Base-by-base conservation (phyloP, 2,113 vertebrate genomes). In the Bubo scandiacus region DNA sequence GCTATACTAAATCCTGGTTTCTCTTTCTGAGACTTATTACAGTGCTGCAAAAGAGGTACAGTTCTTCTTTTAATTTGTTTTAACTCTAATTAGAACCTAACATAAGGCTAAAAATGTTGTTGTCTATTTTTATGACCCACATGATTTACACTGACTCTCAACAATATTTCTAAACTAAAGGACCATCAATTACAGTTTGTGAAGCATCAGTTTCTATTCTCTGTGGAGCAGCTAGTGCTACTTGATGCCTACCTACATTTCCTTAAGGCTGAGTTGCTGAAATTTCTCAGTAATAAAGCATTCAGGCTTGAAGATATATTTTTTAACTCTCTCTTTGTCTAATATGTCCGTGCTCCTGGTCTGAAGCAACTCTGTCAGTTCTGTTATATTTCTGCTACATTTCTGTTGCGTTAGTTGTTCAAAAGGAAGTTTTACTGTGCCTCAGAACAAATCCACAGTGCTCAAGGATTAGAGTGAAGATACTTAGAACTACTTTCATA, bases 201-300 rank as follows among this genome's bases (percentile, higher is more conserved):
- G 65, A 65, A 86, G 47, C 55, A 91, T 91, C 52, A 77, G 30
- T 84, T 96, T 95, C 80, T 89, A 9, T 71, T 81, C 68, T 88
- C 84, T 59, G 23, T 71, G 84, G 81, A 95, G 55, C 65, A 54
- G 57, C 71, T 86, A 70, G 43, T 81, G 78, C 77, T 88, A 7
- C 54, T 83, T 86, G 59, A 88, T 0, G 0, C 70, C 77, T 67
- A 75, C 86, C 57, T 74, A 38, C 38, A 78, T 89, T 94, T 87
- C 15, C 81, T 91, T 86, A 81, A 84, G 71, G 43, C 73, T 34
- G 52, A 63, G 38, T 71, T 94, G 67, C 68, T 89, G 65, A 71
- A 81, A 78, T 86, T 74, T 78, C 80, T 89, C 55, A 47, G 43
- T 71, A 88, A 83, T 66, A 66, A 27, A 74, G 38, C 1, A 1